Evolutionary conservation across 64 coral and sea anemone species (phyloP).

Genomic region (Porites australiensis): DNA sequence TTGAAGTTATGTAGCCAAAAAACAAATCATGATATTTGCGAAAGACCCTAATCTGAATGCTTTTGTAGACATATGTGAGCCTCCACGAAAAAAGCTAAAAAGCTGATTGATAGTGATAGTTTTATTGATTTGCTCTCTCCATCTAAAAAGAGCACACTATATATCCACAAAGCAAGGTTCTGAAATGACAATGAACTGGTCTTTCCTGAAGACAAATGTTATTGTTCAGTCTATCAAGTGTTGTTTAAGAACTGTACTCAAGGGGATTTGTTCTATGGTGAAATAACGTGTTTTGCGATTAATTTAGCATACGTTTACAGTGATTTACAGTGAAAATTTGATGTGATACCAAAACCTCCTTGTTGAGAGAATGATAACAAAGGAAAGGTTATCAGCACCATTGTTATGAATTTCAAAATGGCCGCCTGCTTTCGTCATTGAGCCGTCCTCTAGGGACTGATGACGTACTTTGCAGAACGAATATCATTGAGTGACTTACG

Average conservation of each 20-base stretch:
- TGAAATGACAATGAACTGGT: not conserved
- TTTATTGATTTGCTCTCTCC: no score
- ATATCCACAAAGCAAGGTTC: not conserved
- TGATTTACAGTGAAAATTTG: not conserved
- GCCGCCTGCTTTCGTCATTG: not conserved
- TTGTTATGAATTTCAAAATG: constrained; percentile 17
- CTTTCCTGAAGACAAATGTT: not conserved
- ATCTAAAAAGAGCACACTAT: not conserved
- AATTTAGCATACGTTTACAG: not conserved
- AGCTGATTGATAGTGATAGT: no score
- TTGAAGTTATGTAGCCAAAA: not conserved
- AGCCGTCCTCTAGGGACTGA: not conserved
- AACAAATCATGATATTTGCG: no score
- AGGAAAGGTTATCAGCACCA: not conserved
- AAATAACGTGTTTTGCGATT: not conserved
- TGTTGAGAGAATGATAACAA: not conserved
- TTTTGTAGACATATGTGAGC: no score
- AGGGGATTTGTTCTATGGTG: not conserved
- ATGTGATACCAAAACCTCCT: not conserved
- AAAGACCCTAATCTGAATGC: no score
- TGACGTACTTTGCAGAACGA: not conserved
- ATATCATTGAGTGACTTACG: not conserved
- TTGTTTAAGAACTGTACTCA: constrained; percentile 10
- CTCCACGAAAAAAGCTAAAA: no score
- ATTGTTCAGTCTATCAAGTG: not conserved